Evolutionary conservation across 2,797 vertebrate genomes (phyloP).

Genomic region (Helarctos malayanus): DNA sequence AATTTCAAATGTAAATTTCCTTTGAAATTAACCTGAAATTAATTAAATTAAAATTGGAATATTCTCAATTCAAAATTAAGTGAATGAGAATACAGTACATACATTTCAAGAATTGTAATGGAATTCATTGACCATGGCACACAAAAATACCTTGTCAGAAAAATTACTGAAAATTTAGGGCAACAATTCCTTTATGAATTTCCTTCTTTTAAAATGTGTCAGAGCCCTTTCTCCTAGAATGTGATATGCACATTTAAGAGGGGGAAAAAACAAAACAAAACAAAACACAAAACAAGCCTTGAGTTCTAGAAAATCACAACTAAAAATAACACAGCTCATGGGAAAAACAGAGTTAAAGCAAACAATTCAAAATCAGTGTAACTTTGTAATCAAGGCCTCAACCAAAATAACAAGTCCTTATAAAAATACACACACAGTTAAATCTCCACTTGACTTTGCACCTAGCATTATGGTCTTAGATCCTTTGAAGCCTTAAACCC

Average conservation of each 20-base stretch:
- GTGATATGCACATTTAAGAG: background rate
- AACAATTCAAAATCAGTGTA: conserved; percentile 36
- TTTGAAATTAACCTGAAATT: conserved; percentile 50
- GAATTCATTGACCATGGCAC: conserved; percentile 1
- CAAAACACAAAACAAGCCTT: background rate
- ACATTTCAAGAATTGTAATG: conserved; percentile 56
- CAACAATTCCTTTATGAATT: conserved; percentile 51
- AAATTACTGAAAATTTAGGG: conserved; percentile 40
- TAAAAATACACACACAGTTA: conserved; percentile 5
- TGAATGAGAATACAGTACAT: background rate
- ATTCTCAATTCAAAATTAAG: conserved; percentile 53
- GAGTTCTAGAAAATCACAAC: conserved; percentile 56
- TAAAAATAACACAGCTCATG: conserved; percentile 57
- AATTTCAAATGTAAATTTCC: conserved; percentile 66
- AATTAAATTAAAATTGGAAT: conserved; percentile 34
- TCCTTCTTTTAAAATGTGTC: conserved; percentile 29
- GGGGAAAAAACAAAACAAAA: background rate
- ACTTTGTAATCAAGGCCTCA: conserved; percentile 34
- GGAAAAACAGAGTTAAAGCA: conserved; percentile 5
- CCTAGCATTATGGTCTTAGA: background rate
- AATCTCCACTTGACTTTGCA: conserved; percentile 1
- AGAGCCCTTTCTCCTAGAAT: conserved; percentile 49
- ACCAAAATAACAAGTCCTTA: conserved; percentile 33
- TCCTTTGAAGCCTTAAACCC: background rate
- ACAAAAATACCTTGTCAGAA: conserved; percentile 20